Evolutionary conservation across 2,797 vertebrate species (phyloP), one percentile per base, ranked within the genome.

Genomic region (Euthynnus affinis): DNA sequence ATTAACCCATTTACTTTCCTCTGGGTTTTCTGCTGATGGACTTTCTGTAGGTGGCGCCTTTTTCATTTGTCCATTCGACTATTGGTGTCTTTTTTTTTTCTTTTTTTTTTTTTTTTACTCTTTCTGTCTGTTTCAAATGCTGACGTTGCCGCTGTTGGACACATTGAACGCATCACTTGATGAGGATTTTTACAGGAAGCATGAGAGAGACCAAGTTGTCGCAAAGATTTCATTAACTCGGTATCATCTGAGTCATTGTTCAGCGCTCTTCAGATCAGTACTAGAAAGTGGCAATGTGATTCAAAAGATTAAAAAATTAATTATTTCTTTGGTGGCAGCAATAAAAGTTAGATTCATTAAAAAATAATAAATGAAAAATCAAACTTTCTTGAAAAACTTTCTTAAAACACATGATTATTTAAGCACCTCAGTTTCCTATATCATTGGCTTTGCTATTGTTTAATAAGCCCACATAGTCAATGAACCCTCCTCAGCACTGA

Each of bases 401-500:
- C 6, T 6, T 32, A 6, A 32, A 3, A 0, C 48, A n/a, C 40
- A 27, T 25, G 17, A 63, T 23, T 17, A 34, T 27, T 22, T 44
- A 0, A n/a, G 1, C 29, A 14, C 25, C 14, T 40, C 42, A 10
- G 6, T 17, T 76, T 53, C 3, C 29, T 0, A 23, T 1, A 1
- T 55, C 5, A 6, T 48, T 18, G 40, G 12, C 51, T 1, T 7
- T 10, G 23, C 68, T 74, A 3, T 40, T 58, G 60, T 60, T 78
- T 69, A 5, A 74, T 62, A 25, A 57, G 15, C n/a, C 17, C 61
- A 0, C 72, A 5, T 5, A 23, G 27, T 52, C 10, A 1, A 0
- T 74, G 77, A 81, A 62, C 86, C 80, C 0, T 37, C 9, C 18
- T 59, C 61, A 17, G 40, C 29, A 0, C 46, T 29, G 29, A 63